phyloP scores from a whole-genome alignment of 2,113 vertebrate species.

The Mormyrus lacerda region DNA sequence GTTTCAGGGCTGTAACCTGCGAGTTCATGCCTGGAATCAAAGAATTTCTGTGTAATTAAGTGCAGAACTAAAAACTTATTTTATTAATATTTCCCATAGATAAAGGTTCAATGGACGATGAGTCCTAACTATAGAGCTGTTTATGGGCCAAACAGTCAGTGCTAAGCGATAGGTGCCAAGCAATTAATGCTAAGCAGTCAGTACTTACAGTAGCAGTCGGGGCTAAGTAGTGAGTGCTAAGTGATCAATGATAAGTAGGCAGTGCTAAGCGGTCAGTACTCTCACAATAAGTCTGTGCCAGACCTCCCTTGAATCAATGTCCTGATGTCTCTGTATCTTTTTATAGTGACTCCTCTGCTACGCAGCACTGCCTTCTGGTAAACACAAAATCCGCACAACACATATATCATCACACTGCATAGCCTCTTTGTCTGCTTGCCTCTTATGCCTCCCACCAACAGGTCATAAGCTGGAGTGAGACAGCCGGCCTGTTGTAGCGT shows the following conservation, averaged over 20 bases:
- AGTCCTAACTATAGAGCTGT: neutral
- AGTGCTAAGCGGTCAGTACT: neutral
- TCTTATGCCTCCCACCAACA: neutral
- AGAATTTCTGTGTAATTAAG: neutral
- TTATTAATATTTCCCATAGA: neutral
- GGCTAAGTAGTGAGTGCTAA: neutral
- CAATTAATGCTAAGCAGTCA: neutral
- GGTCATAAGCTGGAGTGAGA: neutral
- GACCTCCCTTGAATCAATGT: neutral
- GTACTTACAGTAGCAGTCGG: neutral
- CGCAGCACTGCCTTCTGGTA: neutral
- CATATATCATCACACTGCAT: neutral
- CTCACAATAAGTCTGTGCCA: neutral
- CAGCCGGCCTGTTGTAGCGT: neutral
- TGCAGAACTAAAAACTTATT: neutral
- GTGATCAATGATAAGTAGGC: neutral
- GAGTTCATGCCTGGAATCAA: neutral
- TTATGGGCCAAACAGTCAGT: neutral
- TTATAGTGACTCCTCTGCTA: neutral
- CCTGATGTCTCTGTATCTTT: neutral
- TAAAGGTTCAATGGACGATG: neutral
- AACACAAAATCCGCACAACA: neutral
- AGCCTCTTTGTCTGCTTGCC: neutral
- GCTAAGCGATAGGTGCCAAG: neutral
- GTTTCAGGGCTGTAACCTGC: neutral